Base-by-base conservation (phyloP, 2,888 invertebrate genomes). In the Rotaria macrura region DNA sequence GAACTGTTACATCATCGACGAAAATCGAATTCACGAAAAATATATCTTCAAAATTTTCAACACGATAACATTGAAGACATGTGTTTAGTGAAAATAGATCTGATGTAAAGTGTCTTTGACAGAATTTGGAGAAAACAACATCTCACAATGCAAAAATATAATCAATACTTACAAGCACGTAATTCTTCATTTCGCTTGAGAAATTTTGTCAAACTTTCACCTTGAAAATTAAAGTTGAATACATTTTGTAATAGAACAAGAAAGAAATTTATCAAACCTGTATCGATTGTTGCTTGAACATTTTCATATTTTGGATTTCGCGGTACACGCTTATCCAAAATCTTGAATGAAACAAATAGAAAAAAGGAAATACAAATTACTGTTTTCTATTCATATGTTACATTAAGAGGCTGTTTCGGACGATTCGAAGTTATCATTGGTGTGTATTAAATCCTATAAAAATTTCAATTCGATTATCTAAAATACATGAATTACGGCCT, bases 271-370 rank as follows among this genome's bases (percentile, higher is more conserved):
- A 17, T 83, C 87, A 88, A 87, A 90, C 91, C 91, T 88, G 91
- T 90, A 87, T 91, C 91, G 84, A 91, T 88, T 17, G 89, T 89
- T 23, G 89, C 86, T 87, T 88, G 87, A 84, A 91, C 89, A 89
- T 91, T 88, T 88, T 89, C 89, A 88, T 90, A 91, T 87, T 90
- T 90, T 10, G 90, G 90, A 88, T 91, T 91, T 55, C 65, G 55
- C 43, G 85, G 85, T 20, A 86, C 83, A 1, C 79, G 83, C 83
- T 84, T 86, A 23, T 86, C 86, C 49, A 86, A 79, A 29, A 74
- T 52, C 86, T 86, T 29, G 12, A 83, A 23, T 12, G n/a, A 72
- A 43, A 1, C 4, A 38, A 40, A 25, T 5, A 79, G 7, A 4
- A 25, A 79, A 12, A 79, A 43, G 2, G n/a, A 57, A n/a, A 29